These are phyloP conservation scores for Leptopilina drosophilae DNA, from an alignment of 2,888 invertebrate genomes.

Conservation along the genomic window DNA sequence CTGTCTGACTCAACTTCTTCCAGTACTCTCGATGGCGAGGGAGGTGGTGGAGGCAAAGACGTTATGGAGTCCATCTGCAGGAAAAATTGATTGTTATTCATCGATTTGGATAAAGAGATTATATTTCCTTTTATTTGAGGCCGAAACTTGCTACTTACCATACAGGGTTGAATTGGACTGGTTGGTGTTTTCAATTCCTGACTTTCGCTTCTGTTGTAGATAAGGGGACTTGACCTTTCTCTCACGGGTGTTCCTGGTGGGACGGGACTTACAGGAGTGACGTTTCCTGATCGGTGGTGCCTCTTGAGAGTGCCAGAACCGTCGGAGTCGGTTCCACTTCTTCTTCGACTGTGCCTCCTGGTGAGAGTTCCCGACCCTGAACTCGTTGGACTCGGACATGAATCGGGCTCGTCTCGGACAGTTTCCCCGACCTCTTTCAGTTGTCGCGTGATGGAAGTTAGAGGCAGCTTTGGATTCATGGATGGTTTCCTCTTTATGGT, in stretches of 20 bases:
- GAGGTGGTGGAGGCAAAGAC: constrained; percentile 78
- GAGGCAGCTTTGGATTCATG: constrained; percentile 93
- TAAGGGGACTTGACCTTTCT: constrained; percentile 78
- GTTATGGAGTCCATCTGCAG: constrained; percentile 79
- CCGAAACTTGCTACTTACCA: constrained; percentile 60
- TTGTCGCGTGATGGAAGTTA: constrained; percentile 93
- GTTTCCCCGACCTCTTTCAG: constrained; percentile 92
- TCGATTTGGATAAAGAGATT: too few species aligned
- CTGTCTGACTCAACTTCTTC: constrained; percentile 79
- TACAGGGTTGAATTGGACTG: constrained; percentile 72
- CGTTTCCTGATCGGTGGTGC: constrained; percentile 77
- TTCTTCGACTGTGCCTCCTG: constrained; percentile 80
- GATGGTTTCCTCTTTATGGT: constrained; percentile 96
- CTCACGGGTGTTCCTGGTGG: constrained; percentile 78
- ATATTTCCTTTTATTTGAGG: too few species aligned
- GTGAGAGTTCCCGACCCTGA: constrained; percentile 79
- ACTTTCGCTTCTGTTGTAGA: constrained; percentile 68
- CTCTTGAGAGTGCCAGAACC: constrained; percentile 74
- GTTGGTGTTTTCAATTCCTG: constrained; percentile 73
- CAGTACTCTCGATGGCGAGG: constrained; percentile 76
- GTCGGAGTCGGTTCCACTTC: constrained; percentile 78
- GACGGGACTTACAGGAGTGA: constrained; percentile 76
- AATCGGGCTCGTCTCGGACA: constrained; percentile 78
- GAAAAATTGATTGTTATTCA: neutral
- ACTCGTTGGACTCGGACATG: constrained; percentile 77